Percentiles rank a stretch among this genome's conserved stretches.
These are phyloP conservation scores for Halcyon chelicuti DNA, from an alignment of 2,797 vertebrate species.

Conservation along the genomic window DNA sequence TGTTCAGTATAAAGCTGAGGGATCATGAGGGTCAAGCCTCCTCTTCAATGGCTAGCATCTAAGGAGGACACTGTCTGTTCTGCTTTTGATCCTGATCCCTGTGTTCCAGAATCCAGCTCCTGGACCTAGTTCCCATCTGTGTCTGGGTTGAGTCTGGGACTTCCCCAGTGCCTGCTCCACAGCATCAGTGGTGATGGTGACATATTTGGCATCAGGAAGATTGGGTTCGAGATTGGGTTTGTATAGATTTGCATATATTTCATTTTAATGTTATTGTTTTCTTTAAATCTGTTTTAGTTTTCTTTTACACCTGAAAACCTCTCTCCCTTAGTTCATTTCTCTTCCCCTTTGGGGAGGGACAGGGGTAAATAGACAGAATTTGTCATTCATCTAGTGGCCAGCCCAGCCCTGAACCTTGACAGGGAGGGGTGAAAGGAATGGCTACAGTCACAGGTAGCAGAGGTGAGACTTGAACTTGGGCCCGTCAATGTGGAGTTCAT, in stretches of 20 bases:
- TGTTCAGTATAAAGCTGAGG: background rate
- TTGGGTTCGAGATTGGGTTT: background rate
- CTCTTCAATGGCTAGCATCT: no score
- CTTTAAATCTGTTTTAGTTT: background rate
- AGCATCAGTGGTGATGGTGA: background rate
- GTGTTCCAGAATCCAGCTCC: no score
- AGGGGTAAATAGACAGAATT: background rate
- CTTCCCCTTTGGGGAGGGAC: background rate
- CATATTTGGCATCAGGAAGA: background rate
- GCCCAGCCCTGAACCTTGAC: background rate
- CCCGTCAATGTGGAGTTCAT: rapidly evolving
- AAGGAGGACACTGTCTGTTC: no score
- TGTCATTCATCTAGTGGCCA: background rate
- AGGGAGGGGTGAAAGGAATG: background rate
- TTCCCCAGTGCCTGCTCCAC: background rate
- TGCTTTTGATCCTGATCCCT: no score
- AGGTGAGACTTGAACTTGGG: background rate
- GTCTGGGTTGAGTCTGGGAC: background rate
- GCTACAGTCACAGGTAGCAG: background rate
- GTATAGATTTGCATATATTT: background rate
- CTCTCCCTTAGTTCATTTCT: background rate
- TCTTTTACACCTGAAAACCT: background rate
- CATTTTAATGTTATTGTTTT: background rate
- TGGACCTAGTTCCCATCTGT: no score
- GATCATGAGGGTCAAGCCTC: background rate